phyloP scores from a whole-genome alignment of 35 echinoderm and acorn worm species.

The Ptychodera flava region DNA sequence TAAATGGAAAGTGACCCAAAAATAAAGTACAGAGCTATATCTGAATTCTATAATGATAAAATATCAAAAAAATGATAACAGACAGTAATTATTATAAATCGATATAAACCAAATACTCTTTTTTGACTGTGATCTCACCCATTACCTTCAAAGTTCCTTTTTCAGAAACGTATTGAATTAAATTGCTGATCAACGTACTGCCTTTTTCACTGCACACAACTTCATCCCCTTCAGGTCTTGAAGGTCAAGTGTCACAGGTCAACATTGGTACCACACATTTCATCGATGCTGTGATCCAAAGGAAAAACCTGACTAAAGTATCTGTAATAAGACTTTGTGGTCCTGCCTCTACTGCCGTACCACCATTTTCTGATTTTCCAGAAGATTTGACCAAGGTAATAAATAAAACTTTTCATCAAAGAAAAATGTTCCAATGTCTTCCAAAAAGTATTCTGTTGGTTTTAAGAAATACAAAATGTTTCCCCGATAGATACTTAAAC shows the following conservation, averaged over 20 bases:
- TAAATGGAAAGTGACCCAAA: background rate
- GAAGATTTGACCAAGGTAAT: constrained; percentile 50
- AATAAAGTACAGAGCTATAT: background rate
- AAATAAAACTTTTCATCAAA: background rate
- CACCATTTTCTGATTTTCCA: constrained; percentile 73
- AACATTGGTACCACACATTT: constrained; percentile 98
- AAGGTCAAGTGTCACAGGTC: constrained; percentile 36
- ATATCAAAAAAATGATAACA: no score
- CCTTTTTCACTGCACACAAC: no score
- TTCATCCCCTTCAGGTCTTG: constrained; percentile 34
- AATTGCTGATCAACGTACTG: no score
- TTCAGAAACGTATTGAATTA: no score
- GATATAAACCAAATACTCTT: no score
- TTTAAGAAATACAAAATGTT: background rate
- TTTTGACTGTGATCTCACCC: no score
- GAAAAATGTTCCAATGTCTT: background rate
- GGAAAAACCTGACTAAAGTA: constrained; percentile 56
- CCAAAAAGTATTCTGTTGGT: background rate
- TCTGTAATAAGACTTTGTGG: constrained; percentile 78
- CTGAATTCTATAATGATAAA: background rate
- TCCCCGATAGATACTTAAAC: background rate
- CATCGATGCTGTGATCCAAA: constrained; percentile 79
- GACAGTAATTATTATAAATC: no score
- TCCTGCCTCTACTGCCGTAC: constrained; percentile 48
- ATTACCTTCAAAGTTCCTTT: no score